phyloP scores from a whole-genome alignment of 2,888 invertebrate species.

The Eupithecia abbreviata region DNA sequence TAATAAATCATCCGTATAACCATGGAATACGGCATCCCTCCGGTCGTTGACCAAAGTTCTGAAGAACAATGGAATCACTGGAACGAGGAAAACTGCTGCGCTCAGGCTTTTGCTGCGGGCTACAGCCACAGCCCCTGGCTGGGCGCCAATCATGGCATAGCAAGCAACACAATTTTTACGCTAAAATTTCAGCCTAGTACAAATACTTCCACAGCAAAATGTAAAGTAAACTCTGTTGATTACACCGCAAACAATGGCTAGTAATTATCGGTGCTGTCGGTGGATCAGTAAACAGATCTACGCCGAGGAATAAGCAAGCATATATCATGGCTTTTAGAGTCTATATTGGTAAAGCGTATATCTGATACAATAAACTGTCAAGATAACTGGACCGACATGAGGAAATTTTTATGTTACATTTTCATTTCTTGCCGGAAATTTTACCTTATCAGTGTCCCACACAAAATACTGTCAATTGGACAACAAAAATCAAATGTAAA shows the following conservation, averaged over 20 bases:
- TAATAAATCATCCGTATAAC: conserved; percentile 46
- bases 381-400: conserved; percentile 21
- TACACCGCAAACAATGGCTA: conserved; percentile 40
- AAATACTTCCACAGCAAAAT: conserved; percentile 43
- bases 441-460: conserved; percentile 16
- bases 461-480: conserved; percentile 13
- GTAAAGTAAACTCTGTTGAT: conserved; percentile 38
- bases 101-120: conserved; percentile 53
- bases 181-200: conserved; percentile 22
- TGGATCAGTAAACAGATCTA: conserved; percentile 33
- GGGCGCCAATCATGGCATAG: conserved; percentile 53
- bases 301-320: conserved; percentile 25
- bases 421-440: conserved; percentile 17
- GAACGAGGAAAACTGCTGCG: conserved; percentile 63
- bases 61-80: conserved; percentile 60
- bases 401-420: conserved; percentile 29
- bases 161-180: conserved; percentile 4
- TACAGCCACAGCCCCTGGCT: conserved; percentile 56
- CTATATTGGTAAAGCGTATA: conserved; percentile 21
- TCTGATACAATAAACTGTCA: conserved; percentile 9
- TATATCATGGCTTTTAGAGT: conserved; percentile 15
- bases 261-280: conserved; percentile 36
- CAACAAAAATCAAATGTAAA: neutral
- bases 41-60: conserved; percentile 47
- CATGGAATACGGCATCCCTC: conserved; percentile 47